These are phyloP conservation scores for Balanococcus diminutus DNA, from an alignment of 2,888 invertebrate genomes.

Conservation along the genomic window DNA sequence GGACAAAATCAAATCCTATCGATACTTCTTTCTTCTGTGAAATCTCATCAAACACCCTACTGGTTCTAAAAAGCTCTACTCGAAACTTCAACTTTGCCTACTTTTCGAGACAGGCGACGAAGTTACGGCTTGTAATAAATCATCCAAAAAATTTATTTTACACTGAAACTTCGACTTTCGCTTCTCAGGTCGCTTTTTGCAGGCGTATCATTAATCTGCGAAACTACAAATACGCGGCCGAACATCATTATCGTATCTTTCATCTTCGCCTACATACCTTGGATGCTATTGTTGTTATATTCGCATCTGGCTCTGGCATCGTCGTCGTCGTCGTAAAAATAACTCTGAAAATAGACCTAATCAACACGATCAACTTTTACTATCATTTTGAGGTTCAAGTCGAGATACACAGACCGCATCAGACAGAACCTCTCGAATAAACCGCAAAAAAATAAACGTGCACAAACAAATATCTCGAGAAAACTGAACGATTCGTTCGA, in stretches of 20 bases:
- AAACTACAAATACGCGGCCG: background rate
- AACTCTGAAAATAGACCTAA: background rate
- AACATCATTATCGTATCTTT: background rate
- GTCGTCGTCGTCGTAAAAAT: background rate
- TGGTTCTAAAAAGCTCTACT: background rate
- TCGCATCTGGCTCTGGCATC: background rate
- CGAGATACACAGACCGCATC: too few relatives aligned
- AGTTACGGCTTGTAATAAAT: background rate
- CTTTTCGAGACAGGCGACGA: background rate
- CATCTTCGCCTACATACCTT: background rate
- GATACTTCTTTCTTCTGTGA: too few relatives aligned
- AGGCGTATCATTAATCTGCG: background rate
- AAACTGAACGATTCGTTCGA: background rate
- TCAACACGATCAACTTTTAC: conserved; percentile 27
- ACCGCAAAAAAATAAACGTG: background rate
- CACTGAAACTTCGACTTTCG: background rate
- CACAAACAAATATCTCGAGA: background rate
- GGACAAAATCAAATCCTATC: background rate
- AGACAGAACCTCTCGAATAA: background rate
- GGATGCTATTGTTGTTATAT: background rate
- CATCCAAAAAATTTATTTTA: background rate
- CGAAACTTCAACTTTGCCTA: background rate
- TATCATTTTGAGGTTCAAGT: background rate
- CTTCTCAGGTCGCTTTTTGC: background rate
- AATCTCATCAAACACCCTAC: too few relatives aligned